These are phyloP conservation scores for Nanger granti DNA, from an alignment of 2,113 vertebrate genomes.

Conservation along the genomic window DNA sequence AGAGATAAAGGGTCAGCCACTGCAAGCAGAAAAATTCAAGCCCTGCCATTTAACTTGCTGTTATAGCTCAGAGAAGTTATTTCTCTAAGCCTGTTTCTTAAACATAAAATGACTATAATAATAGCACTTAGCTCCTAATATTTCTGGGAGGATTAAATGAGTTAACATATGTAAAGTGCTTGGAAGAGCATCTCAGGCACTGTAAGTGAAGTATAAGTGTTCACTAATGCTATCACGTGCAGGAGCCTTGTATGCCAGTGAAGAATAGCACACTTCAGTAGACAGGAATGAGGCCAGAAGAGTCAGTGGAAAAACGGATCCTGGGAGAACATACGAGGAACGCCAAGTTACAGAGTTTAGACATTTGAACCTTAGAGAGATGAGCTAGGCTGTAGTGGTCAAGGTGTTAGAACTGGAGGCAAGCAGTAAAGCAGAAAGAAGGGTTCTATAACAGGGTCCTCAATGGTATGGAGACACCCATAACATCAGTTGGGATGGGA, in stretches of 20 bases:
- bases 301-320: not conserved
- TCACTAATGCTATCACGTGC: not conserved
- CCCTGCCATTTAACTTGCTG: not conserved
- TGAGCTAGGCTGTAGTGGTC: not conserved
- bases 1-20: not conserved
- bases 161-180: not conserved
- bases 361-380: not conserved
- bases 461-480: not conserved
- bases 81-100: not conserved
- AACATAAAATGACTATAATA: not conserved
- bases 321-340: no score
- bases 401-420: not conserved
- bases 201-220: not conserved
- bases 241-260: fast-evolving
- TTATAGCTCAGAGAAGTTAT: not conserved
- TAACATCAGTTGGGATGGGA: not conserved
- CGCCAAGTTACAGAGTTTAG: not conserved
- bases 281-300: no score
- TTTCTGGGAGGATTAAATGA: not conserved
- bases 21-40: not conserved
- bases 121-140: not conserved
- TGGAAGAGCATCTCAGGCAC: fast-evolving
- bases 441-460: fast-evolving
- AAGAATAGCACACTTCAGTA: fast-evolving
- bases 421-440: not conserved